Conservation (phyloP, 2,113 vertebrate species). For the Plotosus lineatus region DNA sequence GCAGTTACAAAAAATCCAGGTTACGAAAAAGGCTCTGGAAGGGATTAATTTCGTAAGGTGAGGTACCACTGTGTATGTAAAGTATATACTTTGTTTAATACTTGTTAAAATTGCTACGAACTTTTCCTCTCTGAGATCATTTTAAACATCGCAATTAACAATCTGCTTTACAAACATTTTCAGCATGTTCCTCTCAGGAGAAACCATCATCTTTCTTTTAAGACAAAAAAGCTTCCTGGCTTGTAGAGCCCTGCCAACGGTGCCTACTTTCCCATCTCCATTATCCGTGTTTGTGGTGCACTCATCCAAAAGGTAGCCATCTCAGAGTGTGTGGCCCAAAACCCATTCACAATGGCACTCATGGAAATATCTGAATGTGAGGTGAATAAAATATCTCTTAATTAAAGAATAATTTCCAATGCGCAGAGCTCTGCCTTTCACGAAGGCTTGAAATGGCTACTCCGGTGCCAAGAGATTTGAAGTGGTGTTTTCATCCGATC, state of each 20-base stretch:
- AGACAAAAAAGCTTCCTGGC: neutral
- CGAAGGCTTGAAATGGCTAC: slow-evolving; percentile 71
- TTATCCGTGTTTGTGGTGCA: slow-evolving; percentile 33
- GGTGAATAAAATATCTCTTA: slow-evolving; percentile 67
- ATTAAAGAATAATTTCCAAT: slow-evolving; percentile 69
- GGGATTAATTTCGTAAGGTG: too few relatives aligned
- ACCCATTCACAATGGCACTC: slow-evolving; percentile 44
- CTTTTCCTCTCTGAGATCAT: neutral
- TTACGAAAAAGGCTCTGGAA: neutral
- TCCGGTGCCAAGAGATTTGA: slow-evolving; percentile 71
- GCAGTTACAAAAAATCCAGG: too few relatives aligned
- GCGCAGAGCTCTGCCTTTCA: slow-evolving; percentile 59
- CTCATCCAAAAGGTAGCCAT: slow-evolving; percentile 22
- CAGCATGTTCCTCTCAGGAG: neutral
- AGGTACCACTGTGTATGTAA: neutral
- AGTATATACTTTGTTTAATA: neutral
- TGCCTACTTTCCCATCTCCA: slow-evolving; percentile 31
- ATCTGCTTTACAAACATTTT: neutral
- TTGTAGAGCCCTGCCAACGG: slow-evolving; percentile 5
- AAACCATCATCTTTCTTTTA: neutral
- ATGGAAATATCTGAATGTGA: slow-evolving; percentile 47
- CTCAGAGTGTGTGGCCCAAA: slow-evolving; percentile 33
- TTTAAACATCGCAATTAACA: neutral
- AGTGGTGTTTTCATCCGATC: slow-evolving; percentile 75
- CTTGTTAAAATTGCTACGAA: neutral